phyloP scores from a whole-genome alignment of 2,888 invertebrate species.

The Andrena hattorfiana region DNA sequence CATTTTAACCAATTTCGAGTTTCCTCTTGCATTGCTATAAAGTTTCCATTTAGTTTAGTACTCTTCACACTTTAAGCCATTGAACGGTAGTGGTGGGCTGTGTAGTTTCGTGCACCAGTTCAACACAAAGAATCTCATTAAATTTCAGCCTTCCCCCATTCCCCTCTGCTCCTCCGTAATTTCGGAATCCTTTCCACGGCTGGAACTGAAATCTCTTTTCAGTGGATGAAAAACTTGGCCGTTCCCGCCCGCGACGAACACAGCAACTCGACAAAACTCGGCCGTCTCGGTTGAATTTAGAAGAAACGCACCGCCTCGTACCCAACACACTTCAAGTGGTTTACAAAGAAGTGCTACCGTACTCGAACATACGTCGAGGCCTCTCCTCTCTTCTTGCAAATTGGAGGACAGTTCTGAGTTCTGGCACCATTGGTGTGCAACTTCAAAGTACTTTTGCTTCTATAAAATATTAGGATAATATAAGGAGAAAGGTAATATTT shows the following conservation, averaged over 20 bases:
- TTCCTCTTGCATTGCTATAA: not conserved
- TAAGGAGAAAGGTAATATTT: too few relatives aligned
- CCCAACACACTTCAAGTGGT: slow-evolving; percentile 20
- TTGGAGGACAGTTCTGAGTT: slow-evolving; percentile 26
- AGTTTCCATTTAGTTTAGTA: slow-evolving; percentile 19
- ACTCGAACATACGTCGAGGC: not conserved
- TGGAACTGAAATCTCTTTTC: slow-evolving; percentile 33
- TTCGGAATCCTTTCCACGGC: slow-evolving; percentile 12
- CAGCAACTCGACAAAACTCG: slow-evolving; percentile 37
- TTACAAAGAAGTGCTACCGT: not conserved
- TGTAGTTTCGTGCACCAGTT: slow-evolving; percentile 32
- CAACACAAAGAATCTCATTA: slow-evolving; percentile 51
- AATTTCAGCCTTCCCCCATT: slow-evolving; percentile 28
- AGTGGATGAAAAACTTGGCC: slow-evolving; percentile 25
- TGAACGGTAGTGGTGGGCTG: not conserved
- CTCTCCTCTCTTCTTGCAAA: not conserved
- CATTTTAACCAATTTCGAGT: slow-evolving; percentile 20
- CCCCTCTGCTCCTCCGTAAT: slow-evolving; percentile 20
- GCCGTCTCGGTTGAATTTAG: slow-evolving; percentile 33
- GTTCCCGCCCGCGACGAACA: slow-evolving; percentile 13
- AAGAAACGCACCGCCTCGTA: slow-evolving; percentile 4
- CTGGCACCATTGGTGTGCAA: not conserved
- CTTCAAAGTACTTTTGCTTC: not conserved
- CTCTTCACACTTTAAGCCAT: slow-evolving; percentile 8
- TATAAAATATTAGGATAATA: not conserved